A percentile compares a stretch with the other conserved stretches of the same genome.
phyloP scores from a whole-genome alignment of 2,113 vertebrate species.

The Irena cyanogastra region DNA sequence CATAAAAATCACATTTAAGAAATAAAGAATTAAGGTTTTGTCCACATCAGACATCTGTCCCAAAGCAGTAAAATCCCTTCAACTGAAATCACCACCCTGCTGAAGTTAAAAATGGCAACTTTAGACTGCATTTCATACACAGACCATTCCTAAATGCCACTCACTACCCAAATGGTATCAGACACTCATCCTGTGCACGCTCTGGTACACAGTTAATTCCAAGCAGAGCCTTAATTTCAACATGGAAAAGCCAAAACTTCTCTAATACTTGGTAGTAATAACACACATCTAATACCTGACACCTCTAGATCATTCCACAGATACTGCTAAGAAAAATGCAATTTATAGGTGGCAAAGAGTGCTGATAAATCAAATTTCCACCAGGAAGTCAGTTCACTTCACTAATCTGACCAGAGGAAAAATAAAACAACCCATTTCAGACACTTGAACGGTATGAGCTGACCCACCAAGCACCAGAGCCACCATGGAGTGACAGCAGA shows the following conservation, averaged over 20 bases:
- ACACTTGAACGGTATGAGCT: neutral
- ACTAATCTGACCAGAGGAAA: neutral
- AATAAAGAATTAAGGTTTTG: neutral
- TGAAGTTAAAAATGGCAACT: neutral
- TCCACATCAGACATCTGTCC: neutral
- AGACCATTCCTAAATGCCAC: neutral
- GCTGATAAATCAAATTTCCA: neutral
- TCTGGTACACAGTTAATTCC: neutral
- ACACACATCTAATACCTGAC: neutral
- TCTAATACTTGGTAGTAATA: neutral
- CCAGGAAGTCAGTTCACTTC: neutral
- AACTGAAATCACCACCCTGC: neutral
- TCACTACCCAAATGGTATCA: neutral
- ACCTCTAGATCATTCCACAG: neutral
- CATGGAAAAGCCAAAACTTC: neutral
- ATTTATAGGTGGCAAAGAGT: neutral
- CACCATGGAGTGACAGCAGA: neutral
- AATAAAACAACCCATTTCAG: neutral
- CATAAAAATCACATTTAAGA: neutral
- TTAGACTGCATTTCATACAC: neutral
- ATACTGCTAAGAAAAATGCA: neutral
- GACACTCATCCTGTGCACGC: neutral
- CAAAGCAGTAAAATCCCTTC: neutral
- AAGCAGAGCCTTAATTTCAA: neutral
- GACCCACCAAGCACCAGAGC: neutral